Base-by-base conservation (phyloP, 1,140 invertebrate genomes). In the Alviniconcha marisindica region DNA sequence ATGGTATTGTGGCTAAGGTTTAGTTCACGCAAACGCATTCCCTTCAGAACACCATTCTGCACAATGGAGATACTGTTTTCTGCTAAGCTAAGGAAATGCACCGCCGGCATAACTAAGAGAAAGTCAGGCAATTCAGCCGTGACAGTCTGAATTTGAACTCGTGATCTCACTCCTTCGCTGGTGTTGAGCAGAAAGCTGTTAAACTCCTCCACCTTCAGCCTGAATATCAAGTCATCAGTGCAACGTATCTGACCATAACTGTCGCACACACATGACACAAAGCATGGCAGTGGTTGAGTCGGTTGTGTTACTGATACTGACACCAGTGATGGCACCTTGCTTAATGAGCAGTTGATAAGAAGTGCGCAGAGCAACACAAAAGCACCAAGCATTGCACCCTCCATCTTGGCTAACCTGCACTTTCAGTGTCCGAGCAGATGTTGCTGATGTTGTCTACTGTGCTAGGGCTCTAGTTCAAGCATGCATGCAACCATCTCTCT, bases 1-100 rank as follows among this genome's bases (percentile, higher is more conserved):
- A 91, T 73, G 4, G 83, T 54, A 82, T 91, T 91, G 69, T 83
- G 21, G 78, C 87, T 87, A 12, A 91, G 78, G 79, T 88, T 84
- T 36, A 91, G 73, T 15, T 60, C 74, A 2, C 15, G n/a, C 15
- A 90, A 48, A 48, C 69, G 71, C 81, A 82, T 77, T 21, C 73
- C 73, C n/a, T 18, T n/a, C 48, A 82, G 51, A 5, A 44, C 71
- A 21, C 31, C 80, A 31, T 42, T 56, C 40, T 63, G 71, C 54
- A 82, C 81, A 21, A 38, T 48, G 36, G 0, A 14, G 28, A 82
- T 74, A 28, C 14, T 24, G 69, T 82, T 76, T n/a, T 54, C 44
- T 4, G 51, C 54, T 24, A 74, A 63, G 33, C 81, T 74, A 48
- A 76, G 56, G 36, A 66, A 31, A 21, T 38, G 56, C 15, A 80